Evolutionary conservation across 2,797 vertebrate genomes (phyloP), one percentile per base, ranked within the genome.

Genomic region (Distichodus sexfasciatus): DNA sequence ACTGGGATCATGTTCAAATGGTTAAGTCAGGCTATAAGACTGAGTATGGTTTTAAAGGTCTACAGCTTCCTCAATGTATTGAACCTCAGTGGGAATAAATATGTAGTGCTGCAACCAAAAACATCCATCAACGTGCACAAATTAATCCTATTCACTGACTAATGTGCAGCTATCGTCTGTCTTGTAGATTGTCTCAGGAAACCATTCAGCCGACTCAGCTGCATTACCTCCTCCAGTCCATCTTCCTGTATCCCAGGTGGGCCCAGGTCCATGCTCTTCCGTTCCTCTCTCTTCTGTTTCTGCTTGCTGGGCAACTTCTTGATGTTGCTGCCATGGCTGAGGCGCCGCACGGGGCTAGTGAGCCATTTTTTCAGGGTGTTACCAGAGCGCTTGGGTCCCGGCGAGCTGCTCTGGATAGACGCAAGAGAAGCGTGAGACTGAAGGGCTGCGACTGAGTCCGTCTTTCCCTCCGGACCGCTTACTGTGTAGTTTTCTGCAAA

Each of bases 291-390:
- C 0, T 91, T 88, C 81, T 93, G 94, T 79, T 94, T 94, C 58
- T 78, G 77, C 47, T 84, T 84, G 73, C 76, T 79, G 29, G 81
- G 72, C 4, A 93, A 90, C 47, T 94, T 94, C 84, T 94, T 94
- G 81, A 93, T 85, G 36, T 67, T 79, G 76, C 92, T 90, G 0
- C 93, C 93, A 0, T 93, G 94, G 84, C 94, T 94, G 50, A 94
- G 90, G 4, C 93, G 87, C 6, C 93, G 91, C 61, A 94, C 93
- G 0, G 93, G 93, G 9, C 93, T 94, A 0, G 92, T 94, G 70
- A 94, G 63, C 93, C 93, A 94, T 51, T 94, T 94, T 81, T 93
- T 94, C 55, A 94, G 84, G 0, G 93, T 94, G 81, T 94, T 94
- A 54, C 92, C 93, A 0, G 93, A 93, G 31, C 93, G 93, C 65